Evolutionary conservation across 2,888 invertebrate species (phyloP), one percentile per base, ranked within the genome.

Genomic region (Synanthedon formicaeformis): DNA sequence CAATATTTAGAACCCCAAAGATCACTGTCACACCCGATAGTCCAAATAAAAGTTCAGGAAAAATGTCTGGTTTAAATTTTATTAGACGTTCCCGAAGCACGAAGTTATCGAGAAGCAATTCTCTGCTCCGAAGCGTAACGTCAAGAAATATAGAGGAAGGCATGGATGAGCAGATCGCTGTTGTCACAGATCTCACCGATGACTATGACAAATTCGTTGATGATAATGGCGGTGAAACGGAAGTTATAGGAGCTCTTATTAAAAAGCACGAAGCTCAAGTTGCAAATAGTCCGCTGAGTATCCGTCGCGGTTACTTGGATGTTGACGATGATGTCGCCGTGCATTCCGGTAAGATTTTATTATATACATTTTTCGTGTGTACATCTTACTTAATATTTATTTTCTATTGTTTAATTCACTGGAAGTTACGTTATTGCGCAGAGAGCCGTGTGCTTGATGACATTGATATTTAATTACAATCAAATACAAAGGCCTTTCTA

Each of bases 21-120:
- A 80, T 82, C 64, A 81, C 83, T 3, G 81, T 87, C 50, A 85
- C 84, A 56, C 80, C 89, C 60, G 75, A 89, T 70, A 79, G 85
- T 65, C 81, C 86, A 5, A 81, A 80, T 58, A 90, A 89, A 65
- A 90, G 90, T 67, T 88, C 90, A 27, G 81, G 82, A 5, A 85
- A 78, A 71, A 79, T 83, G 55, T 73, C 86, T 2, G 87, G 87
- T 16, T 72, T 91, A 40, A 91, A 89, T 66, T 91, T 93, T 61
- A 92, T 93, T 63, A 87, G 93, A 11, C 86, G 93, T 54, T 92
- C 93, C 4, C 91, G 93, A 64, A 93, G 93, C 60, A 92, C 93
- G 1, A 93, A 93, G 70, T 70, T 93, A 51, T 91, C 92, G 1
- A 87, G 93, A 55, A 93, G 91, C 63, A 91, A 91, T 65, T 91